Percentiles rank a stretch among this genome's conserved stretches.
Evolutionary conservation across 2,888 invertebrate genomes (phyloP).

Genomic region (Torymus auratus): DNA sequence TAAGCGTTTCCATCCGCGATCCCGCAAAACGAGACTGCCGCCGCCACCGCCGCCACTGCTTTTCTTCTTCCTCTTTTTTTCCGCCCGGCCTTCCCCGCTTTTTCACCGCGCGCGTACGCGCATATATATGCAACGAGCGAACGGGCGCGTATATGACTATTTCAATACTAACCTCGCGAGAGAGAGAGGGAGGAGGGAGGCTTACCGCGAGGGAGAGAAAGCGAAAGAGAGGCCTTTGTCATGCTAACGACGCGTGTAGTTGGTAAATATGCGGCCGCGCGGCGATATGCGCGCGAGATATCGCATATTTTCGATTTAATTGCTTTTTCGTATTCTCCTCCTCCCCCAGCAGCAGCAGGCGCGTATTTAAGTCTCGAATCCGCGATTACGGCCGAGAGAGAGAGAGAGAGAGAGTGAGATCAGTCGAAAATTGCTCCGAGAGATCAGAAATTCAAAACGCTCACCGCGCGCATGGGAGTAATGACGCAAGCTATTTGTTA

Average conservation of each 20-base stretch:
- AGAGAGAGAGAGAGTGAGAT: too few species aligned
- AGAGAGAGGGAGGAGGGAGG: constrained; percentile 8
- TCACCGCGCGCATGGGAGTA: constrained; percentile 1
- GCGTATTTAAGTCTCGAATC: constrained; percentile 14
- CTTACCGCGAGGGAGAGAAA: neutral
- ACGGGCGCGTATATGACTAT: constrained; percentile 29
- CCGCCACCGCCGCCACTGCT: neutral
- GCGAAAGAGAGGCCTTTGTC: constrained; percentile 67
- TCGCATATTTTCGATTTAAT: constrained; percentile 75
- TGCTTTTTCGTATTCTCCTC: constrained; percentile 73
- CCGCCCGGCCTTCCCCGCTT: neutral
- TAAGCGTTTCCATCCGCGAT: neutral
- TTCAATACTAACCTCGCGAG: constrained; percentile 39
- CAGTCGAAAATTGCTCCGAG: constrained; percentile 25
- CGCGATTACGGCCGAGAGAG: constrained; percentile 26
- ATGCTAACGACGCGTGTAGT: constrained; percentile 73
- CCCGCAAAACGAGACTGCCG: neutral
- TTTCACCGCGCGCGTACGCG: constrained; percentile 7
- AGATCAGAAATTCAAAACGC: constrained; percentile 66
- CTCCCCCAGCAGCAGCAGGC: neutral
- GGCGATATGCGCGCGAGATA: constrained; percentile 55
- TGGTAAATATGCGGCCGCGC: constrained; percentile 72
- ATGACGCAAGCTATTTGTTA: constrained; percentile 42
- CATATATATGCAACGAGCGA: neutral
- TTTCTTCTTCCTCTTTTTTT: neutral